phyloP scores from a whole-genome alignment of 2,797 vertebrate species.

The Pteropus rufus region DNA sequence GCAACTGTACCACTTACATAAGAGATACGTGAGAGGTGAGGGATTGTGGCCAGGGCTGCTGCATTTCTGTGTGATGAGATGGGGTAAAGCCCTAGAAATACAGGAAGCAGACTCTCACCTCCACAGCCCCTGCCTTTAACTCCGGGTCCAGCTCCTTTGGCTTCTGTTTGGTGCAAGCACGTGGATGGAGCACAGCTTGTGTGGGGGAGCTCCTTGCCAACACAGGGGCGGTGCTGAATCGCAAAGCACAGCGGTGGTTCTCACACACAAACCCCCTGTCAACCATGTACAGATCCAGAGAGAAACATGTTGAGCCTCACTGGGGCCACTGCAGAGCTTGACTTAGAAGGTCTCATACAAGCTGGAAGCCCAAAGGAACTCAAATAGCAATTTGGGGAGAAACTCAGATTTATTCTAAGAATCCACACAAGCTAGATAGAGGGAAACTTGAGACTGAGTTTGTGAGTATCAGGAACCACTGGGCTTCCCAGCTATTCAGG shows the following conservation, averaged over 20 bases:
- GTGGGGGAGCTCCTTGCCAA: neutral
- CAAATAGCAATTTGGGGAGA: neutral
- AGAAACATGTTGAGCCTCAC: neutral
- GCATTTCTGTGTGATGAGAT: neutral
- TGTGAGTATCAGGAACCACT: neutral
- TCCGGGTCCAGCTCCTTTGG: neutral
- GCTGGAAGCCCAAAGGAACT: neutral
- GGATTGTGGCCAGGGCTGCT: neutral
- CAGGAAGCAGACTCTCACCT: neutral
- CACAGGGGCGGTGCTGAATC: neutral
- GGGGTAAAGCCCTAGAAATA: neutral
- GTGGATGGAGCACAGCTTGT: neutral
- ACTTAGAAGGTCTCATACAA: neutral
- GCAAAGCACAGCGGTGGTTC: neutral
- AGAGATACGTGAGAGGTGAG: neutral
- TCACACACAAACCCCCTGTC: neutral
- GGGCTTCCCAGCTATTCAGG: neutral
- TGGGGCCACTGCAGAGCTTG: neutral
- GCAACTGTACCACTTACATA: neutral
- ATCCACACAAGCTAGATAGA: neutral
- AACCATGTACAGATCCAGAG: neutral
- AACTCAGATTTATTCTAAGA: neutral
- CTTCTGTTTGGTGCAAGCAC: neutral
- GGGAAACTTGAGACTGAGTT: neutral
- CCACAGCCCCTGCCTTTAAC: neutral